Conservation (phyloP, 2,888 invertebrate species). For the Strigamia maritima region DNA sequence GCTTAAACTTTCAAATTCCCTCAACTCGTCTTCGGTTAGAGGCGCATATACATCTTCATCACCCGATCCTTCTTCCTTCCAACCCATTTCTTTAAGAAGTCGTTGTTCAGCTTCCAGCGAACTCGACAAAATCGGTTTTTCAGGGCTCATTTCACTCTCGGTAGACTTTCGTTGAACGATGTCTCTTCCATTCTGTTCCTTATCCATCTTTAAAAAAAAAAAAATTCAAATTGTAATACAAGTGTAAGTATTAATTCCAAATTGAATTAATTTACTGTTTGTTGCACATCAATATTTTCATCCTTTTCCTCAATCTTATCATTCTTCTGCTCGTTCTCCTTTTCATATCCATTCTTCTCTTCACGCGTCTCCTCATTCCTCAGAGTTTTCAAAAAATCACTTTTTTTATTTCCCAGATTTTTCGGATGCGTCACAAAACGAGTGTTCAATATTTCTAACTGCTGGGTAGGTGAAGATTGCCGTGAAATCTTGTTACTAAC, state of each 20-base stretch:
- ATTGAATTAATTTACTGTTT: background rate
- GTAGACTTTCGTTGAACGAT: background rate
- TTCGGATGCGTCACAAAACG: slow-evolving; percentile 51
- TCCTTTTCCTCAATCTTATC: slow-evolving; percentile 25
- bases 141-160: slow-evolving; percentile 7
- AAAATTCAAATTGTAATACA: background rate
- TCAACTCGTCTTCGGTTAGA: slow-evolving; percentile 53
- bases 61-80: slow-evolving; percentile 50
- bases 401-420: slow-evolving; percentile 51
- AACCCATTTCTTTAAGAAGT: slow-evolving; percentile 53
- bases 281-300: background rate
- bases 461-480: slow-evolving; percentile 47
- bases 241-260: background rate
- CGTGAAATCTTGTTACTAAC: slow-evolving; percentile 34
- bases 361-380: slow-evolving; percentile 45
- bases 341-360: background rate
- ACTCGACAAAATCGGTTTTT: slow-evolving; percentile 48
- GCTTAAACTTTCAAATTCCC: slow-evolving; percentile 48
- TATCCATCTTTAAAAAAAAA: background rate
- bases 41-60: slow-evolving; percentile 52
- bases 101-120: slow-evolving; percentile 52
- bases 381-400: slow-evolving; percentile 50
- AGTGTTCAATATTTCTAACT: slow-evolving; percentile 50
- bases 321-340: slow-evolving; percentile 8
- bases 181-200: background rate